Base-by-base conservation (phyloP, 2,888 invertebrate genomes). In the Caenorhabditis virilis region DNA sequence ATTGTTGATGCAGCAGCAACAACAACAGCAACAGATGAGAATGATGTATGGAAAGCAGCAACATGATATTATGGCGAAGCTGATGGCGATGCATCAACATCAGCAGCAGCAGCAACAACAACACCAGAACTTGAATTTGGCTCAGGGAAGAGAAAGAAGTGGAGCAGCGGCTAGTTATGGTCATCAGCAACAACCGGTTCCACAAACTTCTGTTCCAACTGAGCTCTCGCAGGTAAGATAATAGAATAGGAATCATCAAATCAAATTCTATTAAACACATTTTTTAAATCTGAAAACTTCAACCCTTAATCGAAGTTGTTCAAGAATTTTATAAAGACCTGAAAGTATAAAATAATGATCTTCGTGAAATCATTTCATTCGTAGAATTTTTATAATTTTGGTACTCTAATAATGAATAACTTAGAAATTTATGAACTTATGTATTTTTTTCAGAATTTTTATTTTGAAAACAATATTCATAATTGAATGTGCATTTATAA, bases 41-140 rank as follows among this genome's bases (percentile, higher is more conserved):
- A 63, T 66, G 63, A 52, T 57, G 36, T 38, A 57, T 41, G 51
- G 59, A 20, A 47, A 57, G 23, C 63, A 70, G 33, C 69, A 69
- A 18, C 65, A 62, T 33, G 57, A 62, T 15, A n/a, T 55, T 35
- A 57, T 63, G 57, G 57, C 57, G 2, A 58, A 51, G 26, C 16
- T 58, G 9, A 36, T 47, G 7, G 54, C 57, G 23, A 57, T 63
- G 56, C 57, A 47, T 54, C 53, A 52, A 30, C 54, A 55, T 9
- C 60, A 61, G 26, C 38, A 35, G 16, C 61, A 46, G 33, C 63
- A 63, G 42, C 63, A 62, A 27, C 61, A 61, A n/a, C 61, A 61
- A 36, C 39, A 38, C 18, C 63, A 63, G 22, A 26, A 30, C 13
- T 13, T 30, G 13, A 6, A 30, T 30, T 30, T 30, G 30, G 30